Conservation (phyloP, 1,140 invertebrate genomes). For the Pseudomyrmex dendroicus region DNA sequence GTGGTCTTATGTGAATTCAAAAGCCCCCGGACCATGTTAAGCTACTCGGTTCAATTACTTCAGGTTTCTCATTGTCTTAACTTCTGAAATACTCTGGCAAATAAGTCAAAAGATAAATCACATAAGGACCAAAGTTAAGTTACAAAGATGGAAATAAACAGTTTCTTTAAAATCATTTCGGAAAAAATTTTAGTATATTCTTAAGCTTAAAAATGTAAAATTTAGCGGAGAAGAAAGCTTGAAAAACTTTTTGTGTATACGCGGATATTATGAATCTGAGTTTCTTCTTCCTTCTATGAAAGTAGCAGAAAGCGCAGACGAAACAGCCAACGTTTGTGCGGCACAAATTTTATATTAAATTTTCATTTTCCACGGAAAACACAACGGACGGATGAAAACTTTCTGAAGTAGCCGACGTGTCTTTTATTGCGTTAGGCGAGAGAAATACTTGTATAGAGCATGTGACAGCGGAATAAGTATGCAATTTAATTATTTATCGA, state of each 20-base stretch:
- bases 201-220: not conserved
- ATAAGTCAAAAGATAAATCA: too few species aligned
- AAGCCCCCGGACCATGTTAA: not conserved
- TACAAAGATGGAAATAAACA: conserved; percentile 3
- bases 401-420: conserved; percentile 38
- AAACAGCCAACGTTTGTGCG: conserved; percentile 25
- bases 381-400: conserved; percentile 40
- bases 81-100: not conserved
- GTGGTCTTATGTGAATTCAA: conserved; percentile 26
- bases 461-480: not conserved
- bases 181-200: not conserved
- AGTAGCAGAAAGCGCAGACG: conserved; percentile 10
- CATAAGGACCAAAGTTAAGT: not conserved
- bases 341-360: conserved; percentile 61
- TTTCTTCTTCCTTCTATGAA: conserved; percentile 17
- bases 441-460: conserved; percentile 3
- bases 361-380: conserved; percentile 21
- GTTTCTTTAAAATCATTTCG: not conserved
- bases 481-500: conserved; percentile 11
- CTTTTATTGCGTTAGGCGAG: conserved; percentile 39
- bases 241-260: not conserved
- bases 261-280: not conserved
- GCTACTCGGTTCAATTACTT: not conserved
- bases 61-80: not conserved
- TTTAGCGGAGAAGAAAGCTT: too few species aligned